Evolutionary conservation across 1,140 invertebrate genomes (phyloP).

Genomic region (Pemphigus obesinymphae): DNA sequence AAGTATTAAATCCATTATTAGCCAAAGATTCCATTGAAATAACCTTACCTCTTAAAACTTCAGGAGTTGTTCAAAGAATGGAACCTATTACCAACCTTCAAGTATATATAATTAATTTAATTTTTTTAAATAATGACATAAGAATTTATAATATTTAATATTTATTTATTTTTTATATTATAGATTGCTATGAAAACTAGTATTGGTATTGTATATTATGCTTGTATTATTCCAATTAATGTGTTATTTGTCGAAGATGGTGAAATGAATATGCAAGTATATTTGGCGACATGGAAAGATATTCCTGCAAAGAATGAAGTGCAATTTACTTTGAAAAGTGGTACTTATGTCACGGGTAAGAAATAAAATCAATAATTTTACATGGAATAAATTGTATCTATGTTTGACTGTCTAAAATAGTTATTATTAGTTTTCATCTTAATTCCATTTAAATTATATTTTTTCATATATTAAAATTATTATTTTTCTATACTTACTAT

Average conservation of each 20-base stretch:
- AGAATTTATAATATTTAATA: not conserved
- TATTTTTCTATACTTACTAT: too few relatives aligned
- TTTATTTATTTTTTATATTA: too few relatives aligned
- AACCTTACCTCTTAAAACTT: conserved; percentile 70
- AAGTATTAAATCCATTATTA: conserved; percentile 71
- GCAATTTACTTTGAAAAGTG: conserved; percentile 53
- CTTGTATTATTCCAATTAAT: conserved; percentile 87
- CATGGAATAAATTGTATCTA: too few relatives aligned
- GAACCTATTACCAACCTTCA: conserved; percentile 94
- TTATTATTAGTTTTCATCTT: too few relatives aligned
- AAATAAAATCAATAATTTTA: too few relatives aligned
- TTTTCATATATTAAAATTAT: too few relatives aligned
- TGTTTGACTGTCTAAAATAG: not conserved
- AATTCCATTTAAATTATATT: too few relatives aligned
- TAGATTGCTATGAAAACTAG: conserved; percentile 98
- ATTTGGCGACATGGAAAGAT: conserved; percentile 98
- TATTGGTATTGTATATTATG: conserved; percentile 98
- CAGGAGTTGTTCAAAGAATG: conserved; percentile 93
- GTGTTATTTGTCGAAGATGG: conserved; percentile 94
- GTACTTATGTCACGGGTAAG: conserved; percentile 59
- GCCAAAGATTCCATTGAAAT: conserved; percentile 80
- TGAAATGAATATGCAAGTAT: conserved; percentile 94
- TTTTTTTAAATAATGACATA: not conserved
- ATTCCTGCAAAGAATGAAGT: conserved; percentile 98
- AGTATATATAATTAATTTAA: conserved; percentile 52